Evolutionary conservation across 2,113 vertebrate genomes (phyloP), one percentile per base, ranked within the genome.

Genomic region (Hippocampus mohnikei): DNA sequence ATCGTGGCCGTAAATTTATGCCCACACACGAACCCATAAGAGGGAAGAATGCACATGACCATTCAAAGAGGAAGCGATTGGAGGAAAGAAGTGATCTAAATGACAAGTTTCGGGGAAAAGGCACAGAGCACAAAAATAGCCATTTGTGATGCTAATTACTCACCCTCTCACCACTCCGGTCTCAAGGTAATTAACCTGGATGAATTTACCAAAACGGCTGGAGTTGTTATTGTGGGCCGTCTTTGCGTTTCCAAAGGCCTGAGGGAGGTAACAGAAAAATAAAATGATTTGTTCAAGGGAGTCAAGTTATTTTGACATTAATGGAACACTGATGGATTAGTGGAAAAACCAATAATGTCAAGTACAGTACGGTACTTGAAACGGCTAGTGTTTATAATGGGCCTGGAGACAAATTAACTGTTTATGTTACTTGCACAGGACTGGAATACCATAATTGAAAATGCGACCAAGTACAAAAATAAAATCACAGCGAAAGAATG

Each of bases 191-290:
- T 96, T 98, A 82, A 98, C 97, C 88, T 98, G 97, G 87, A 99
- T 99, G 85, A 99, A 99, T 83, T 99, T 99, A 59, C 97, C 96
- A 60, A 99, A 99, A n/a, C 97, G 95, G 82, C 97, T 99, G 81
- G 97, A 99, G 88, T 99, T 99, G 89, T 98, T 97, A 92, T 99
- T 99, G 84, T 99, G 96, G 37, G 97, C 97, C 0, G 97, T 99
- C 89, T 99, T 99, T 64, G 97, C 97, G 0, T 99, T 99, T 50
- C 97, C 97, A 72, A 99, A 98, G 20, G 97, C 97, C 92, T 93
- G 84, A 27, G 1, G 33, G 53, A 74, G 52, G 78, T 10, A 78
- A 75, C 48, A 74, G 18, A 74, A 23, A 50, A 76, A 7, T 72
- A 25, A 75, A 27, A 66, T 29, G n/a, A 53, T 75, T 5, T 63